Percentiles rank a stretch among this genome's conserved stretches.
These are phyloP conservation scores for Alosa alosa DNA, from an alignment of 2,113 vertebrate species.

Conservation along the genomic window DNA sequence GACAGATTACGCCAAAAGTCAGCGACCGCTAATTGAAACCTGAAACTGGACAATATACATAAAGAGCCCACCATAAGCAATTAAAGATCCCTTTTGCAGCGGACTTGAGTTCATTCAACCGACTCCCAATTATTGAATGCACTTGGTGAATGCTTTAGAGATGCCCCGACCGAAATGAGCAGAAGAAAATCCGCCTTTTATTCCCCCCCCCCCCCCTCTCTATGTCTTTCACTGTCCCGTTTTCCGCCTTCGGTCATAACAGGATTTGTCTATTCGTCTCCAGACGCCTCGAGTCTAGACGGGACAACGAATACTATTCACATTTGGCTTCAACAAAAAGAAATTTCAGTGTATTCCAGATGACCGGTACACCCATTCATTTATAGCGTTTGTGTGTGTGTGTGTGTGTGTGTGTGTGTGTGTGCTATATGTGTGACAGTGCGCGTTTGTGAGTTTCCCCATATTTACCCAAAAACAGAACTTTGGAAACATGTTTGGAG, in stretches of 20 bases:
- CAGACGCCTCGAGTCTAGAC: slow-evolving; percentile 17
- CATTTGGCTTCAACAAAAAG: not conserved
- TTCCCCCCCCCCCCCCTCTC: not conserved
- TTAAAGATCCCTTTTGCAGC: not conserved
- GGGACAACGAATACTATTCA: not conserved
- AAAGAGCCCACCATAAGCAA: not conserved
- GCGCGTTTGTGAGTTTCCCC: not conserved
- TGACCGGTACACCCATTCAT: not conserved
- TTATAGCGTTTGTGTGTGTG: not conserved
- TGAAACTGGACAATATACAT: not conserved
- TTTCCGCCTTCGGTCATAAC: slow-evolving; percentile 13
- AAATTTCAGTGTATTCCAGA: not conserved
- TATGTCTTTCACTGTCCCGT: not conserved
- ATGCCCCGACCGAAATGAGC: slow-evolving; percentile 4
- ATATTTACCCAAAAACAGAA: not conserved
- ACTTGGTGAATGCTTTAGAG: slow-evolving; percentile 14
- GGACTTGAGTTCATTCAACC: not conserved
- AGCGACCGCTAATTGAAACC: slow-evolving; percentile 8
- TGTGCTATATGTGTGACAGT: not conserved
- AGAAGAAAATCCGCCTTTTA: slow-evolving; percentile 18
- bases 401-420: not conserved
- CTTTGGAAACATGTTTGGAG: not conserved
- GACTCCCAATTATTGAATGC: slow-evolving; percentile 6
- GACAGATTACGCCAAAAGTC: slow-evolving; percentile 7
- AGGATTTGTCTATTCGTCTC: slow-evolving; percentile 14